Percentiles rank a stretch among this genome's conserved stretches.
These are phyloP conservation scores for Martes martes DNA, from an alignment of 2,113 vertebrate species.

Conservation along the genomic window DNA sequence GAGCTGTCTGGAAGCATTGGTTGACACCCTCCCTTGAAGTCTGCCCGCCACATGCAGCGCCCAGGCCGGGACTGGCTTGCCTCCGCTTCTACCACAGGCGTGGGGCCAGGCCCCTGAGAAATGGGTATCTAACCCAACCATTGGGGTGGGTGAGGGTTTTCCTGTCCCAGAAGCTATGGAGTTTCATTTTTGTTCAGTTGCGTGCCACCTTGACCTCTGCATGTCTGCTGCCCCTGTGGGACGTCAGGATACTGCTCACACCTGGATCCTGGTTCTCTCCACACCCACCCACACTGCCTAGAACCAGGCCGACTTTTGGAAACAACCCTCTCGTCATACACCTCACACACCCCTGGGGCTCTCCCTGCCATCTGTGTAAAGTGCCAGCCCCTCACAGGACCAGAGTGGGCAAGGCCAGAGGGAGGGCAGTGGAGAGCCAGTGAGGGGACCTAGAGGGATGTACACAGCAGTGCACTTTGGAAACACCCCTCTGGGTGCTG, in stretches of 20 bases:
- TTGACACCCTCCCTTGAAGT: neutral
- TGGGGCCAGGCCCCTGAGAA: neutral
- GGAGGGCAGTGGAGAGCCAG: neutral
- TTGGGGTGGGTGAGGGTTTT: neutral
- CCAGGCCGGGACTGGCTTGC: neutral
- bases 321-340: neutral
- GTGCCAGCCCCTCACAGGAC: neutral
- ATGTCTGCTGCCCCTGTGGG: neutral
- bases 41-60: accelerated
- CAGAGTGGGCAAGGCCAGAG: neutral
- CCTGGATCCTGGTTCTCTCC: neutral
- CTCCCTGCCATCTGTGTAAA: neutral
- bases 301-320: neutral
- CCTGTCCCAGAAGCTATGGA: neutral
- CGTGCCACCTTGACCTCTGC: neutral
- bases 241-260: neutral
- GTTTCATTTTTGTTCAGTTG: neutral
- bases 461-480: neutral
- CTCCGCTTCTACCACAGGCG: neutral
- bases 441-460: neutral
- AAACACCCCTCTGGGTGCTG: neutral
- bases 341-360: neutral
- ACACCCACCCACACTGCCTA: neutral
- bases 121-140: accelerated
- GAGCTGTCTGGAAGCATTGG: neutral